Evolutionary conservation across 2,888 invertebrate genomes (phyloP).

Genomic region (Exephanes ischioxanthus): DNA sequence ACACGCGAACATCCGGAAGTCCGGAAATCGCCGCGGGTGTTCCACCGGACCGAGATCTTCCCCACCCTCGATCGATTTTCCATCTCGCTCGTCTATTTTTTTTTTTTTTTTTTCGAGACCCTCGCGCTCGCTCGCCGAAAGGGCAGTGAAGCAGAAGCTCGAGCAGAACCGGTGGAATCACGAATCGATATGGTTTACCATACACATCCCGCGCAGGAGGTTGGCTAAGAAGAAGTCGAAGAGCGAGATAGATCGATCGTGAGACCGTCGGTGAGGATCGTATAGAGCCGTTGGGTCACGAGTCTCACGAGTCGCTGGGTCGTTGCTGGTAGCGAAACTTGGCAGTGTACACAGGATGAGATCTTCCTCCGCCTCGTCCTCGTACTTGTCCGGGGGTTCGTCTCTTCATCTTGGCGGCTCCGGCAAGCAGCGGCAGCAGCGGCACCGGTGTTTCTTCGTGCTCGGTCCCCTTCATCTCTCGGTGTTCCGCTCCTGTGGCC

Average conservation of each 20-base stretch:
- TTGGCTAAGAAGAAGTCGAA: constrained; percentile 25
- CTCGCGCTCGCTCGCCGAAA: constrained; percentile 3
- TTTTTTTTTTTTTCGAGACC: neutral
- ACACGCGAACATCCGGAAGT: constrained; percentile 25
- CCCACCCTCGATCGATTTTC: neutral
- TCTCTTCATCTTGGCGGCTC: constrained; percentile 68
- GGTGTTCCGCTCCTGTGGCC: constrained; percentile 27
- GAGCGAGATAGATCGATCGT: constrained; percentile 69
- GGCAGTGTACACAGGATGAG: constrained; percentile 61
- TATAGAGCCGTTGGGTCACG: constrained; percentile 76
- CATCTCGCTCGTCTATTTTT: neutral
- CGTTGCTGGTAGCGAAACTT: constrained; percentile 60
- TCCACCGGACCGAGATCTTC: constrained; percentile 29
- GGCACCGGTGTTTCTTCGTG: constrained; percentile 73
- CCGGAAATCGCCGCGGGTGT: constrained; percentile 52
- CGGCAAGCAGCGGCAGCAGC: constrained; percentile 67
- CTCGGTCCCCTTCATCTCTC: constrained; percentile 46
- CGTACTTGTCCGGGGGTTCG: constrained; percentile 45
- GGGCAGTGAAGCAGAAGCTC: constrained; percentile 30
- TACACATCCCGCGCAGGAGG: constrained; percentile 29
- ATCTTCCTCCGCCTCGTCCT: constrained; percentile 41
- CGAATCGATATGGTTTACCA: constrained; percentile 54
- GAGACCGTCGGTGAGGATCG: constrained; percentile 61
- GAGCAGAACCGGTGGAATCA: constrained; percentile 47
- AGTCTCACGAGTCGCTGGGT: constrained; percentile 75